Evolutionary conservation across 1,140 invertebrate genomes (phyloP).

Genomic region (Drosophila neocordata): DNA sequence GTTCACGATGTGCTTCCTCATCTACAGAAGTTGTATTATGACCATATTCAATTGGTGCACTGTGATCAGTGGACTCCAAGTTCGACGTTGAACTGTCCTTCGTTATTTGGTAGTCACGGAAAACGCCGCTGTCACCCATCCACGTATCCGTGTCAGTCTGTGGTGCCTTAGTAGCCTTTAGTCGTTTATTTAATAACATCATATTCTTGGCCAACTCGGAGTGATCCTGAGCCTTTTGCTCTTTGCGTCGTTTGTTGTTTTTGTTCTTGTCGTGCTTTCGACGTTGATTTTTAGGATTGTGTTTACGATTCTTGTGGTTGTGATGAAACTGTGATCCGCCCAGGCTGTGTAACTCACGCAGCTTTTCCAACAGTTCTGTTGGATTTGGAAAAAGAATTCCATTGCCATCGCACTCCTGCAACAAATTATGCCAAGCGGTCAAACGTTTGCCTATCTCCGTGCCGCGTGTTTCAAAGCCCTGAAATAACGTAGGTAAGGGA

Average conservation of each 20-base stretch:
- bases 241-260: constrained; percentile 82
- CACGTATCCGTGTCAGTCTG: constrained; percentile 51
- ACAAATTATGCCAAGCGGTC: constrained; percentile 92
- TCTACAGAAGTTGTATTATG: constrained; percentile 77
- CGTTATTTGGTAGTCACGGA: constrained; percentile 73
- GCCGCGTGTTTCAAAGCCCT: constrained; percentile 94
- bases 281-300: constrained; percentile 66
- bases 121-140: constrained; percentile 72
- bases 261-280: constrained; percentile 72
- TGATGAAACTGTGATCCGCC: constrained; percentile 37
- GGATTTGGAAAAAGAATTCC: constrained; percentile 90
- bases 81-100: constrained; percentile 58
- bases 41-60: constrained; percentile 67
- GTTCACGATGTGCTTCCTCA: constrained; percentile 69
- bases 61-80: constrained; percentile 41
- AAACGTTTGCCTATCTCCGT: constrained; percentile 90
- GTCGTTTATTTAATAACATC: constrained; percentile 51
- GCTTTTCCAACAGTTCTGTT: constrained; percentile 83
- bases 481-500: constrained; percentile 15
- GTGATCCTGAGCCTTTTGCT: constrained; percentile 74
- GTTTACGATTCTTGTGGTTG: constrained; percentile 53
- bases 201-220: constrained; percentile 50
- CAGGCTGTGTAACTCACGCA: constrained; percentile 49
- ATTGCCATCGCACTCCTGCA: constrained; percentile 88
- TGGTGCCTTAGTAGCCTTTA: constrained; percentile 57